Evolutionary conservation across 2,113 vertebrate species (phyloP).

Genomic region (Ancistrus triradiatus): DNA sequence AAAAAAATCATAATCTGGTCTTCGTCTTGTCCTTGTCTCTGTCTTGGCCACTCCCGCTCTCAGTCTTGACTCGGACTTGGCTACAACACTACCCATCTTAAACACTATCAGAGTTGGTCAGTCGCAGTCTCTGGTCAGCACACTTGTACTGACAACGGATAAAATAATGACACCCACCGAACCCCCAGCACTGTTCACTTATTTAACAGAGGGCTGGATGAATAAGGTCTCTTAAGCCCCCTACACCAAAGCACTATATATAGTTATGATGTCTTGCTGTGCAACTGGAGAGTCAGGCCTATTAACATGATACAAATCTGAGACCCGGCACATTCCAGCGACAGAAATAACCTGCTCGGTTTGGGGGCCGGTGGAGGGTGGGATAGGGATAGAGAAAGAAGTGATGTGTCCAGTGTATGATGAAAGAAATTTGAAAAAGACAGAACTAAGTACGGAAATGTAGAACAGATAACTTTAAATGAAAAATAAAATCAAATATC

Average conservation of each 20-base stretch:
- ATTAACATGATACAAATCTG: slow-evolving; percentile 72
- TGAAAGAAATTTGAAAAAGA: background rate
- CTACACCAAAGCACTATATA: slow-evolving; percentile 53
- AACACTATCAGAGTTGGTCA: too few relatives aligned
- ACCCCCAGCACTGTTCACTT: background rate
- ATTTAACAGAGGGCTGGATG: background rate
- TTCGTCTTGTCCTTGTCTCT: too few relatives aligned
- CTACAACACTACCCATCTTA: too few relatives aligned
- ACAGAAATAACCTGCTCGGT: slow-evolving; percentile 66
- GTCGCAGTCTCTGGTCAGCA: too few relatives aligned
- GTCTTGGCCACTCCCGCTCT: too few relatives aligned
- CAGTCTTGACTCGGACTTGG: too few relatives aligned
- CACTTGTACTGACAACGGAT: slow-evolving; percentile 2
- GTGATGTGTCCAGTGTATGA: slow-evolving; percentile 1
- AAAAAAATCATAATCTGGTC: too few relatives aligned
- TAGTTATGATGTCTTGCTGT: slow-evolving; percentile 72
- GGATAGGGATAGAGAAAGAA: slow-evolving; percentile 16
- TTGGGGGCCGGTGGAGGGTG: slow-evolving; percentile 44
- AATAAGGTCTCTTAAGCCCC: background rate
- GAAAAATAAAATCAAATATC: too few relatives aligned
- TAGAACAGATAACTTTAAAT: too few relatives aligned
- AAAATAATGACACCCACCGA: background rate
- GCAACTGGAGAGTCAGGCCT: slow-evolving; percentile 68
- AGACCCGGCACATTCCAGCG: slow-evolving; percentile 72
- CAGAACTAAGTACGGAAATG: slow-evolving; percentile 18